These are phyloP conservation scores for Pantherophis guttatus DNA, from an alignment of 2,113 vertebrate genomes.

Conservation along the genomic window DNA sequence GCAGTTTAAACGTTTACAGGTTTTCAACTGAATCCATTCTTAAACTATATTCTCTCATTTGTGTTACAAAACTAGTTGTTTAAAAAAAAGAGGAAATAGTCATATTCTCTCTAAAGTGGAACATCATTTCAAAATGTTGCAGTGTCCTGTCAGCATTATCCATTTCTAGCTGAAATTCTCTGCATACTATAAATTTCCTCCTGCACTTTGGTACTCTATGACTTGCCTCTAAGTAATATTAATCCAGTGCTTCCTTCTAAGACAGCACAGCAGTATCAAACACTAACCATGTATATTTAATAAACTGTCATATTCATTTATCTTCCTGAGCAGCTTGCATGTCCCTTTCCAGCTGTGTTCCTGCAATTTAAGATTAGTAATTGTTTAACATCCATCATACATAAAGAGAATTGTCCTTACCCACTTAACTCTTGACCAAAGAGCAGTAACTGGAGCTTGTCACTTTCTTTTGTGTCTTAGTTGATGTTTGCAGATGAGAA, in stretches of 20 bases:
- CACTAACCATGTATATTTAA: constrained; percentile 56
- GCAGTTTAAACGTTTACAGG: background rate
- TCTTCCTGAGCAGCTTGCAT: constrained; percentile 53
- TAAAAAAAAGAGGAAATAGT: fast-evolving
- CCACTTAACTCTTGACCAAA: constrained; percentile 49
- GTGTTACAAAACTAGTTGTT: background rate
- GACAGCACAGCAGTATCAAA: constrained; percentile 17
- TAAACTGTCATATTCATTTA: constrained; percentile 62
- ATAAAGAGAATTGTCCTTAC: constrained; percentile 49
- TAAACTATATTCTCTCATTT: background rate
- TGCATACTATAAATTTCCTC: background rate
- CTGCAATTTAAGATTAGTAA: constrained; percentile 61
- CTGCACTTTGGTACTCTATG: background rate
- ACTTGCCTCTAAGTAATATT: constrained; percentile 14
- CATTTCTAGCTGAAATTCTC: background rate
- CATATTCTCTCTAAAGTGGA: background rate
- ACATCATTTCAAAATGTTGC: background rate
- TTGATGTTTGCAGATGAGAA: background rate
- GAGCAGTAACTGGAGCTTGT: constrained; percentile 31
- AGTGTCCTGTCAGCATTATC: background rate
- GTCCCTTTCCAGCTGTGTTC: constrained; percentile 42
- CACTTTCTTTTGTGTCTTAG: constrained; percentile 15
- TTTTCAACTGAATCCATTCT: background rate
- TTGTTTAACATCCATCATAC: constrained; percentile 63
- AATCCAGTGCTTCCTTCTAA: constrained; percentile 26